These are phyloP conservation scores for Oryzias celebensis DNA, from an alignment of 2,113 vertebrate species.

Conservation along the genomic window DNA sequence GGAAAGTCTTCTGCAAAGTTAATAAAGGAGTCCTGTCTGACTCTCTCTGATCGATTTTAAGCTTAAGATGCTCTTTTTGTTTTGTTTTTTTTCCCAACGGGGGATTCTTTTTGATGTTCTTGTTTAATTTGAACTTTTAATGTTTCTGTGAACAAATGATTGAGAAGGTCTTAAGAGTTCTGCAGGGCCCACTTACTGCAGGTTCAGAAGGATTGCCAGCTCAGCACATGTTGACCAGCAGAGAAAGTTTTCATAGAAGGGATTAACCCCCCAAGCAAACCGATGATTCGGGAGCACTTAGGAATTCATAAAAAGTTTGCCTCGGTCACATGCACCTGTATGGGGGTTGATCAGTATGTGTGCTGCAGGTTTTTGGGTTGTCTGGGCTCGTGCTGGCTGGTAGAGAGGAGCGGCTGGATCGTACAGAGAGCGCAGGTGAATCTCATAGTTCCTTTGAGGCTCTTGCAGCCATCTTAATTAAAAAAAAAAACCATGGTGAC, in stretches of 20 bases:
- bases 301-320: background rate
- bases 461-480: too few species aligned
- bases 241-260: conserved; percentile 4
- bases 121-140: conserved; percentile 62
- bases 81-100: conserved; percentile 36
- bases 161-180: conserved; percentile 37
- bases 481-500: too few species aligned
- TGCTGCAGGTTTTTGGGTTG: too few species aligned
- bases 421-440: too few species aligned
- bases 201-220: conserved; percentile 38
- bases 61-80: conserved; percentile 45
- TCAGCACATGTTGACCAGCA: conserved; percentile 9
- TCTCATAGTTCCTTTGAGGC: too few species aligned
- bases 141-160: conserved; percentile 59
- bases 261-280: background rate
- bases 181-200: conserved; percentile 47
- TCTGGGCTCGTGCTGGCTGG: too few species aligned
- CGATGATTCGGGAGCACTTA: background rate
- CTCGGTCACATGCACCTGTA: too few species aligned
- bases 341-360: too few species aligned
- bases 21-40: conserved; percentile 62
- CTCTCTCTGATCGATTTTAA: conserved; percentile 62
- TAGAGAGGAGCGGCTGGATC: too few species aligned
- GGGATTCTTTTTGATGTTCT: conserved; percentile 52
- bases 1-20: conserved; percentile 65